These are phyloP conservation scores for Phragmatobia fuliginosa DNA, from an alignment of 2,888 invertebrate species.

Conservation along the genomic window DNA sequence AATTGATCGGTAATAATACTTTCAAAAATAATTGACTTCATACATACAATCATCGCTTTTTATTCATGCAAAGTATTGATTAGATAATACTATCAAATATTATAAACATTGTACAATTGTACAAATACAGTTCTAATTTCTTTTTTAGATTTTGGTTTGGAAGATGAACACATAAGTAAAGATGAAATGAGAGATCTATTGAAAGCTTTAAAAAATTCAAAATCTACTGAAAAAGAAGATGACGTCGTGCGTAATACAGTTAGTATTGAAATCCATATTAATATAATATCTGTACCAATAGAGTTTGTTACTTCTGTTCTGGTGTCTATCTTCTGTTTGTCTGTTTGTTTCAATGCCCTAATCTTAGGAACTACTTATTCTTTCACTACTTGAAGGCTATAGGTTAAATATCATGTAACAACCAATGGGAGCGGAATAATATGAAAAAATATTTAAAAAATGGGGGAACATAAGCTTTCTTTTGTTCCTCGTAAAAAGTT, in stretches of 20 bases:
- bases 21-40: neutral
- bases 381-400: too few relatives aligned
- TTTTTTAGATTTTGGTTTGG: conserved; percentile 75
- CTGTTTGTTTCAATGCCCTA: too few relatives aligned
- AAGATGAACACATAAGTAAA: conserved; percentile 79
- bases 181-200: conserved; percentile 82
- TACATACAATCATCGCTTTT: neutral
- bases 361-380: too few relatives aligned
- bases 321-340: too few relatives aligned
- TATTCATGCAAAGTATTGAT: neutral
- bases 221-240: conserved; percentile 73
- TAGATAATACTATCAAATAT: neutral
- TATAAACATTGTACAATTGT: neutral
- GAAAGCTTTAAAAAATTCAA: conserved; percentile 78
- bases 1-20: conserved; percentile 67
- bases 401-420: too few relatives aligned
- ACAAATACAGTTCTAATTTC: too few relatives aligned
- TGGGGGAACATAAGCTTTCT: too few relatives aligned
- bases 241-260: conserved; percentile 50
- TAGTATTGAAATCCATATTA: conserved; percentile 13
- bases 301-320: too few relatives aligned
- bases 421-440: too few relatives aligned
- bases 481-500: too few relatives aligned
- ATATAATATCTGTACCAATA: too few relatives aligned
- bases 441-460: too few relatives aligned